Evolutionary conservation across 2,113 vertebrate genomes (phyloP).

Genomic region (Myxocyprinus asiaticus): DNA sequence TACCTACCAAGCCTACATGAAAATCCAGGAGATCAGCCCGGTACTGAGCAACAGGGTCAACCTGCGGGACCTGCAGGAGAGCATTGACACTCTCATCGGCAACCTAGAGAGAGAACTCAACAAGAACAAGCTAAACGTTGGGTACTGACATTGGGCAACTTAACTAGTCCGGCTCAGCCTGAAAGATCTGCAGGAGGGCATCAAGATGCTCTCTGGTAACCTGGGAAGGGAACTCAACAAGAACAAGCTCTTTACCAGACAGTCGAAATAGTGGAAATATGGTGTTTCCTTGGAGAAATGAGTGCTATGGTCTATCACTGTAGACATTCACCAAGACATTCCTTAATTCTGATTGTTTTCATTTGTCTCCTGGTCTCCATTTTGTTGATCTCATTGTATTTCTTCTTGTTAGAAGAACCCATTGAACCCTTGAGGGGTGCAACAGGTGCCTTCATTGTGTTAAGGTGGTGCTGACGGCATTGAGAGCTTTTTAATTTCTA

Average conservation of each 20-base stretch:
- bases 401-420: conserved; percentile 82
- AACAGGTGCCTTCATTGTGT: conserved; percentile 78
- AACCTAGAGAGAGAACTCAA: conserved; percentile 96
- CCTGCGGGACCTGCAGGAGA: conserved; percentile 96
- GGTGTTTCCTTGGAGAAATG: neutral
- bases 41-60: conserved; percentile 82
- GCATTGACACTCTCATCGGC: conserved; percentile 94
- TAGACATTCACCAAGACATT: conserved; percentile 30
- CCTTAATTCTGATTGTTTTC: neutral
- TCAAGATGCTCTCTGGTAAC: too few species aligned
- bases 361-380: too few species aligned
- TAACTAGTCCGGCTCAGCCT: too few species aligned
- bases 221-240: too few species aligned
- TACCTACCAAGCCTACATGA: conserved; percentile 84
- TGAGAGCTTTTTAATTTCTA: conserved; percentile 60
- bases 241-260: too few species aligned
- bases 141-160: conserved; percentile 70
- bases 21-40: conserved; percentile 84
- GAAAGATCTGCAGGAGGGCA: too few species aligned
- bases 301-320: neutral
- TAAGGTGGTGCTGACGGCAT: conserved; percentile 71
- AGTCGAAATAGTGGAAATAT: too few species aligned
- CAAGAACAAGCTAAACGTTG: conserved; percentile 90
- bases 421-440: conserved; percentile 72
- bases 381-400: conserved; percentile 50